Percentiles rank a stretch among this genome's conserved stretches.
These are phyloP conservation scores for Centroberyx gerrardi DNA, from an alignment of 2,797 vertebrate species.

Conservation along the genomic window DNA sequence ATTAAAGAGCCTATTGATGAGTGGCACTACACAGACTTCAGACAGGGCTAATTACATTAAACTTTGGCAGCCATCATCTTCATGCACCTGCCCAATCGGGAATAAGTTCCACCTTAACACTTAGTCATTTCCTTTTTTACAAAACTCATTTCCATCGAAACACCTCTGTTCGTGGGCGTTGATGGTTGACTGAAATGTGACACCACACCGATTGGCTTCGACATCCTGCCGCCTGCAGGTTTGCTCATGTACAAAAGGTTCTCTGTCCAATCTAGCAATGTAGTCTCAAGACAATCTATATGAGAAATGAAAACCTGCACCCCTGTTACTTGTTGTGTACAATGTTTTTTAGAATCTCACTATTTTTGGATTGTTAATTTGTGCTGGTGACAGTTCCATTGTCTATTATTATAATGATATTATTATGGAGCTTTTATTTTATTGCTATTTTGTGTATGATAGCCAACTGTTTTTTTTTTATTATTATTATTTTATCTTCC, in stretches of 20 bases:
- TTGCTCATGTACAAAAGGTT: constrained; percentile 83
- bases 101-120: neutral
- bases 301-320: constrained; percentile 85
- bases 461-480: constrained; percentile 81
- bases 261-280: constrained; percentile 75
- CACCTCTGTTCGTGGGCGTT: constrained; percentile 44
- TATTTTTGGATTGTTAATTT: constrained; percentile 93
- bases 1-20: neutral
- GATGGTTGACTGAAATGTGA: constrained; percentile 72
- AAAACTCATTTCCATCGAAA: constrained; percentile 28
- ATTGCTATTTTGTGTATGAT: constrained; percentile 85
- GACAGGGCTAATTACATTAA: neutral
- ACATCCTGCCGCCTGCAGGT: constrained; percentile 54
- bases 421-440: constrained; percentile 85
- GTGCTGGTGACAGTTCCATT: constrained; percentile 96
- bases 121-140: constrained; percentile 28
- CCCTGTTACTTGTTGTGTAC: constrained; percentile 90
- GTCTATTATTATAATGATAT: constrained; percentile 86
- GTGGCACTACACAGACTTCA: neutral
- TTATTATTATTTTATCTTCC: constrained; percentile 80
- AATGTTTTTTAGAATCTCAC: constrained; percentile 91
- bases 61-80: too few relatives aligned
- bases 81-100: neutral
- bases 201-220: constrained; percentile 70
- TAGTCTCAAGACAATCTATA: constrained; percentile 91